phyloP scores from a whole-genome alignment of 2,888 invertebrate genomes.

The Sepiola atlantica region DNA sequence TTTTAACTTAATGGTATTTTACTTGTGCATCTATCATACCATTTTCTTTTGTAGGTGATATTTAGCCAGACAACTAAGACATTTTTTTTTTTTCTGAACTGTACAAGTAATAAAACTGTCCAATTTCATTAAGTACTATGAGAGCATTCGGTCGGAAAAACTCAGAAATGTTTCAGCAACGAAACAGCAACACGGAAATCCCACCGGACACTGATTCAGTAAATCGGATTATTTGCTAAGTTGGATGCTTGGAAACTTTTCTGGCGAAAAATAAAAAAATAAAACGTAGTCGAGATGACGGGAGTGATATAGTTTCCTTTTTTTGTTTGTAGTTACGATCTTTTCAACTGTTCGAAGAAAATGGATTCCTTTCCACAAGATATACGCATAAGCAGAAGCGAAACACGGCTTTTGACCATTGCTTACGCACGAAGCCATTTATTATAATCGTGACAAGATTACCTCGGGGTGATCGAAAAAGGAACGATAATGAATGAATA shows the following conservation, averaged over 20 bases:
- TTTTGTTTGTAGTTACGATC: too few relatives aligned
- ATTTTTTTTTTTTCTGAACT: neutral
- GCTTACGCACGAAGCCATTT: too few relatives aligned
- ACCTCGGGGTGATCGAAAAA: too few relatives aligned
- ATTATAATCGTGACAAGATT: too few relatives aligned
- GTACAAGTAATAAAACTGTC: neutral
- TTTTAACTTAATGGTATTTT: neutral
- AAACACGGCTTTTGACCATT: too few relatives aligned
- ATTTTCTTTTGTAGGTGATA: neutral
- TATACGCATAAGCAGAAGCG: too few relatives aligned
- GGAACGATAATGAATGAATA: too few relatives aligned
- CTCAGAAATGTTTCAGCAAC: neutral
- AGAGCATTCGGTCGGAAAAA: neutral
- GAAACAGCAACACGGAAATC: neutral
- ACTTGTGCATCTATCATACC: neutral
- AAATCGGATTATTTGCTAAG: neutral
- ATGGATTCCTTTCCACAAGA: too few relatives aligned
- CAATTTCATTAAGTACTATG: neutral
- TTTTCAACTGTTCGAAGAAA: neutral
- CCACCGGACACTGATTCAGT: neutral
- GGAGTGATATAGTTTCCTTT: neutral
- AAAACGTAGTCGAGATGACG: neutral
- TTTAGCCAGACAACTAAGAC: neutral
- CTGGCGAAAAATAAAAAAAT: too few relatives aligned
- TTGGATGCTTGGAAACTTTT: neutral